A percentile compares a stretch with the other conserved stretches of the same genome.
These are phyloP conservation scores for Rhagium mordax DNA, from an alignment of 2,888 invertebrate genomes.

Conservation along the genomic window DNA sequence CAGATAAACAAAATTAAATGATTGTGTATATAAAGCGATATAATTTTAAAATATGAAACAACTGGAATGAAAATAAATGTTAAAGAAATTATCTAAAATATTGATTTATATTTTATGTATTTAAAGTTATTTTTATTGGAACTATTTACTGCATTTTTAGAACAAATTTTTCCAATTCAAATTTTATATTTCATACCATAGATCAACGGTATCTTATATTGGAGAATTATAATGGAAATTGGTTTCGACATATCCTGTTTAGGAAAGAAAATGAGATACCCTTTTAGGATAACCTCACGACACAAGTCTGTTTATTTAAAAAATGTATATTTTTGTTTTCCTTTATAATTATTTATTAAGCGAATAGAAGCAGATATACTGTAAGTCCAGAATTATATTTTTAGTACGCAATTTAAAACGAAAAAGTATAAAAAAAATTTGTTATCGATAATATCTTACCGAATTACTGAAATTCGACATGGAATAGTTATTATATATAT, in stretches of 20 bases:
- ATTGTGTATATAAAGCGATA: background rate
- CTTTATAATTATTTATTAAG: background rate
- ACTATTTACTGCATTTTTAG: too few species aligned
- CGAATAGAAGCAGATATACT: background rate
- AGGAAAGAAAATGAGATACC: background rate
- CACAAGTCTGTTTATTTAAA: background rate
- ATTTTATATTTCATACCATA: background rate
- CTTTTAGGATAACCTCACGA: background rate
- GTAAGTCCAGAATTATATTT: too few species aligned
- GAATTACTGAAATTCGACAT: too few species aligned
- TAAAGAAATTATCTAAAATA: background rate
- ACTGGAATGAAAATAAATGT: background rate
- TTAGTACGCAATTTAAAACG: too few species aligned
- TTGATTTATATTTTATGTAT: background rate
- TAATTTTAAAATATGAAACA: background rate
- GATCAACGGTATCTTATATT: background rate
- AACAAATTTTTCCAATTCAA: background rate
- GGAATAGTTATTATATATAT: background rate
- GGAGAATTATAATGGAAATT: background rate
- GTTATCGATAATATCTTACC: too few species aligned
- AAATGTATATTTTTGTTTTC: too few species aligned
- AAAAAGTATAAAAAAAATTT: too few species aligned
- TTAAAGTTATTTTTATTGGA: background rate
- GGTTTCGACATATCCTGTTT: conserved; percentile 10
- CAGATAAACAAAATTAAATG: background rate